These are phyloP conservation scores for Geotrupes spiniger DNA, from an alignment of 2,888 invertebrate species.

Conservation along the genomic window DNA sequence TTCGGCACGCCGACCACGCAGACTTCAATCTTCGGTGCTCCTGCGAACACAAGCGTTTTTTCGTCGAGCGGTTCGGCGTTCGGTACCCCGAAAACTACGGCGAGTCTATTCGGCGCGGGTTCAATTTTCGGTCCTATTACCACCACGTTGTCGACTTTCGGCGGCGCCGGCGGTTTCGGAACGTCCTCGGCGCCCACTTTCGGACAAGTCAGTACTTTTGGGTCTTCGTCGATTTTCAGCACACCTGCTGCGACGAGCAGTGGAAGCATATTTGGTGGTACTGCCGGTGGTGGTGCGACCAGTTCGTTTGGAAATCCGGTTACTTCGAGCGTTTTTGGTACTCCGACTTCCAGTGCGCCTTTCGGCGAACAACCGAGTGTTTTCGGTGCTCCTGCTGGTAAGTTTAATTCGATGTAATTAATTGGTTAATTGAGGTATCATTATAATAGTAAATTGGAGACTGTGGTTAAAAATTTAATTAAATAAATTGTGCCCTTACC, in stretches of 20 bases:
- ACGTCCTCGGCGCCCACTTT: conserved; percentile 18
- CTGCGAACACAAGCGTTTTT: conserved; percentile 6
- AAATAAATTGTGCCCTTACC: too few species aligned
- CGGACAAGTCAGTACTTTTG: conserved; percentile 32
- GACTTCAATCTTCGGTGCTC: conserved; percentile 2
- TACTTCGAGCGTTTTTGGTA: conserved; percentile 13
- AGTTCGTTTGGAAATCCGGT: conserved; percentile 39
- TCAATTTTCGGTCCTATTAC: conserved; percentile 16
- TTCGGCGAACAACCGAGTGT: conserved; percentile 8
- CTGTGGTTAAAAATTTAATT: too few species aligned
- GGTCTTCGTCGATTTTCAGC: conserved; percentile 41
- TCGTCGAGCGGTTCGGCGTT: conserved; percentile 27
- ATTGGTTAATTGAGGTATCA: too few species aligned
- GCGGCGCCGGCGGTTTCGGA: conserved; percentile 21
- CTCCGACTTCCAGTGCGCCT: conserved; percentile 19
- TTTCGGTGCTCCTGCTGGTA: conserved; percentile 16
- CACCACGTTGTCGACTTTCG: conserved; percentile 19
- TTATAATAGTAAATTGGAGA: too few species aligned
- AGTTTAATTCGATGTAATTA: too few species aligned
- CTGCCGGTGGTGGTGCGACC: conserved; percentile 25
- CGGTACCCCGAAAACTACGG: conserved; percentile 29
- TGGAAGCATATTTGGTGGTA: conserved; percentile 34
- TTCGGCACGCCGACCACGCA: conserved; percentile 9
- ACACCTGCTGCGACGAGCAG: conserved; percentile 45
- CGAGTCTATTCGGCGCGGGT: conserved; percentile 24